A percentile compares a stretch with the other conserved stretches of the same genome.
phyloP scores from a whole-genome alignment of 2,888 invertebrate species.

The Heliconius cydno region DNA sequence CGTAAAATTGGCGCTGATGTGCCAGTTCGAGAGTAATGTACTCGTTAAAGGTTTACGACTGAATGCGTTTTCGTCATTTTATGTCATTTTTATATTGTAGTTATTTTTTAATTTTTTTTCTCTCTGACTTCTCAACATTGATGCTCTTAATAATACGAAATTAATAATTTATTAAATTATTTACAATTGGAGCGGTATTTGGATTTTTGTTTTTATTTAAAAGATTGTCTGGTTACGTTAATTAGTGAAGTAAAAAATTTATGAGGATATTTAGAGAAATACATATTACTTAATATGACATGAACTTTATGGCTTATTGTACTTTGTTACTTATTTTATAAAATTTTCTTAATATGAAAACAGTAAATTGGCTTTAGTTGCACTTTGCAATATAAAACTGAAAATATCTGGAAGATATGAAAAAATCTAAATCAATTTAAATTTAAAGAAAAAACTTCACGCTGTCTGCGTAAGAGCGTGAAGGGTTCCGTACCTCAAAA shows the following conservation, averaged over 20 bases:
- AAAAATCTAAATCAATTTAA: not conserved
- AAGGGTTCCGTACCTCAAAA: too few relatives aligned
- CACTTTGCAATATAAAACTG: too few relatives aligned
- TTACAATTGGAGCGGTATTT: not conserved
- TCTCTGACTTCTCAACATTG: conserved; percentile 56
- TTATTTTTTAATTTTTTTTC: conserved; percentile 63
- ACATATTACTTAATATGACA: not conserved
- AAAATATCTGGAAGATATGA: not conserved
- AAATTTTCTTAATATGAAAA: too few relatives aligned
- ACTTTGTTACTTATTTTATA: too few relatives aligned
- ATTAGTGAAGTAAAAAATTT: not conserved
- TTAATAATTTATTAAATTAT: not conserved
- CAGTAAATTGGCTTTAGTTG: too few relatives aligned
- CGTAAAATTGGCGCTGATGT: conserved; percentile 65
- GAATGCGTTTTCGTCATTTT: conserved; percentile 61
- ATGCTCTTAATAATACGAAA: conserved; percentile 62
- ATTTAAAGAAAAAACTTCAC: not conserved
- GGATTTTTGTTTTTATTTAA: not conserved
- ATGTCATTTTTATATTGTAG: conserved; percentile 68
- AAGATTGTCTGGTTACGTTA: not conserved
- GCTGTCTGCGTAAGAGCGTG: not conserved
- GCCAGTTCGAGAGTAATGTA: conserved; percentile 77
- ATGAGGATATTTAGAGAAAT: too few relatives aligned
- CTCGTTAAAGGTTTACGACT: conserved; percentile 80
- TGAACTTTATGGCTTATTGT: not conserved